Evolutionary conservation across 1,140 invertebrate genomes (phyloP).

Genomic region (Apis laboriosa): DNA sequence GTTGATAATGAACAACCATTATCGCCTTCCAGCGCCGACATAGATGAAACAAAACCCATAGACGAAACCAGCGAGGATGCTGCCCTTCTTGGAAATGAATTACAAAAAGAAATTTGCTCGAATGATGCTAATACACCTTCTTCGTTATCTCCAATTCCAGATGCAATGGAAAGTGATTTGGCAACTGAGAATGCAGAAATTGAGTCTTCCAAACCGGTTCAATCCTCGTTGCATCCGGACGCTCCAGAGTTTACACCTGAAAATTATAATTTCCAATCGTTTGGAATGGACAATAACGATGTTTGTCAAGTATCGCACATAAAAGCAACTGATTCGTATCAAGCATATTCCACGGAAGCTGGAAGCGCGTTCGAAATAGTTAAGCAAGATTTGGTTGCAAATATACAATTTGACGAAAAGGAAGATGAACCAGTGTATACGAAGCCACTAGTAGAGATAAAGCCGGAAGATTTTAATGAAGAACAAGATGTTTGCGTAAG

Average conservation of each 20-base stretch:
- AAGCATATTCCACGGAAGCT: neutral
- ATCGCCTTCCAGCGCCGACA: slow-evolving; percentile 13
- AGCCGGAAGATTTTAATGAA: neutral
- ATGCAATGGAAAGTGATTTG: neutral
- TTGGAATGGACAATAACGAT: neutral
- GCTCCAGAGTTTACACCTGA: neutral
- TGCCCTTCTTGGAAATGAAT: neutral
- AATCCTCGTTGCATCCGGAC: neutral
- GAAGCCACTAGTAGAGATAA: neutral
- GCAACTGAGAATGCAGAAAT: neutral
- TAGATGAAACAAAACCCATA: slow-evolving; percentile 22
- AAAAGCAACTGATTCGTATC: neutral
- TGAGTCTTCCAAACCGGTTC: rapidly evolving
- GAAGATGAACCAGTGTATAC: neutral
- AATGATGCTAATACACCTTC: slow-evolving; percentile 25
- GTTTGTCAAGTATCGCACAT: neutral
- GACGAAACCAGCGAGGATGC: slow-evolving; percentile 37
- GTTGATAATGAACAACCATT: slow-evolving; percentile 20
- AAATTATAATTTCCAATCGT: neutral
- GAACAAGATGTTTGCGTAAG: neutral
- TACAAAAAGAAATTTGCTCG: neutral
- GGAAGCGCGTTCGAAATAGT: neutral
- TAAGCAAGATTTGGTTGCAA: neutral
- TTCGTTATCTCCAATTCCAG: slow-evolving; percentile 13
- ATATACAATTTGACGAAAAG: neutral